A percentile compares a stretch with the other conserved stretches of the same genome.
Conservation (phyloP, 2,113 vertebrate species). For the Passerina amoena region DNA sequence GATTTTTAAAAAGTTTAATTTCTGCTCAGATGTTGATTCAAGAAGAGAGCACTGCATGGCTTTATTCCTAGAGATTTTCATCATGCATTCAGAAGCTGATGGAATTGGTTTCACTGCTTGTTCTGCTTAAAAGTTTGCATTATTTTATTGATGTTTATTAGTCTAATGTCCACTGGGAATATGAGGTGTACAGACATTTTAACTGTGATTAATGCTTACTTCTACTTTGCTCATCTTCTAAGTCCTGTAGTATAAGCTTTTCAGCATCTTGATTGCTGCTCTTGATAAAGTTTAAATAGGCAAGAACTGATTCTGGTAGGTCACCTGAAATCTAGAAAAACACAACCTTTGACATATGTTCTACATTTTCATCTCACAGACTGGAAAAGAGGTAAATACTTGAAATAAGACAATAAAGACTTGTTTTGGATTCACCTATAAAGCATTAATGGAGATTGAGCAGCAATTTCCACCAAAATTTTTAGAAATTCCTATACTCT, state of each 20-base stretch:
- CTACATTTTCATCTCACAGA: neutral
- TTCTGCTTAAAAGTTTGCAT: neutral
- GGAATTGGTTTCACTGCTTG: neutral
- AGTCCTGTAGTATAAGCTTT: conserved; percentile 78
- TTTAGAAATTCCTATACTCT: neutral
- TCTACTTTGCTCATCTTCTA: conserved; percentile 69
- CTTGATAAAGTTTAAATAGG: conserved; percentile 79
- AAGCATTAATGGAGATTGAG: neutral
- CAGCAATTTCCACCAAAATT: neutral
- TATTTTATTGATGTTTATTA: neutral
- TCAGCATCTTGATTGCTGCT: conserved; percentile 77
- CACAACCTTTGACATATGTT: neutral
- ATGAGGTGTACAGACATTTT: neutral
- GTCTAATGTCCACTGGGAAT: neutral
- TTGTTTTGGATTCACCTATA: neutral
- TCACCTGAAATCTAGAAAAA: conserved; percentile 70
- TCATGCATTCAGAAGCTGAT: neutral
- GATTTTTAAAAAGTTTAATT: neutral
- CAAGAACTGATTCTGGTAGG: conserved; percentile 81
- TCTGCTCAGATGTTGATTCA: neutral
- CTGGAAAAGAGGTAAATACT: neutral
- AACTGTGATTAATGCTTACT: conserved; percentile 45
- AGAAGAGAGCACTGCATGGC: neutral
- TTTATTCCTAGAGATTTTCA: neutral
- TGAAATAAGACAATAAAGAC: neutral